phyloP scores from a whole-genome alignment of 2,888 invertebrate genomes.

The Temnothorax unifasciatus region DNA sequence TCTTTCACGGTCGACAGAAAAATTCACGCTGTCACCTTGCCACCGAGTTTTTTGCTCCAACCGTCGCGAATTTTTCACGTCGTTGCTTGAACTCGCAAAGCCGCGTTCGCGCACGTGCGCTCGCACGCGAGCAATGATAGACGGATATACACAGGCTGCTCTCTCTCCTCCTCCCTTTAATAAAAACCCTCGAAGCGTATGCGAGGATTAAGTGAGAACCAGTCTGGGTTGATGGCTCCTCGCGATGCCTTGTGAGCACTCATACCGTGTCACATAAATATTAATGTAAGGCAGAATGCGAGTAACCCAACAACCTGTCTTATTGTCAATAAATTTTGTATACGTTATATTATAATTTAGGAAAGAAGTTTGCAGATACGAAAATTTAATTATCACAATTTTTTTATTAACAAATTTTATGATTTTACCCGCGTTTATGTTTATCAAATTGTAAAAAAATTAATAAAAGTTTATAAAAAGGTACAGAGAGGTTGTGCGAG shows the following conservation, averaged over 20 bases:
- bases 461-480: background rate
- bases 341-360: conserved; percentile 7
- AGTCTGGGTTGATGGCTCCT: conserved; percentile 10
- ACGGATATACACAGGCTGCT: conserved; percentile 18
- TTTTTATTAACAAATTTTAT: background rate
- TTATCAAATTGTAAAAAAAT: background rate
- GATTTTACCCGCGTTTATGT: background rate
- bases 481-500: background rate
- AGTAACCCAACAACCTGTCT: background rate
- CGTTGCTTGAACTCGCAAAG: conserved; percentile 17
- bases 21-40: conserved; percentile 65
- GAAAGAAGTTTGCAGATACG: background rate
- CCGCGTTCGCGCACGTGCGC: conserved; percentile 27
- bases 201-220: conserved; percentile 29
- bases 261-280: conserved; percentile 26
- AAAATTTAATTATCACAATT: background rate
- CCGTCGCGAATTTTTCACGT: conserved; percentile 57
- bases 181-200: conserved; percentile 21
- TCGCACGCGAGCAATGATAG: conserved; percentile 48
- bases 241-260: background rate
- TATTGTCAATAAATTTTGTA: background rate
- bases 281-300: conserved; percentile 9
- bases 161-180: conserved; percentile 1
- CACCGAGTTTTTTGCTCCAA: conserved; percentile 54
- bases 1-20: conserved; percentile 52